A percentile compares a stretch with the other conserved stretches of the same genome.
These are phyloP conservation scores for Melieria omissa DNA, from an alignment of 2,888 invertebrate species.

Conservation along the genomic window DNA sequence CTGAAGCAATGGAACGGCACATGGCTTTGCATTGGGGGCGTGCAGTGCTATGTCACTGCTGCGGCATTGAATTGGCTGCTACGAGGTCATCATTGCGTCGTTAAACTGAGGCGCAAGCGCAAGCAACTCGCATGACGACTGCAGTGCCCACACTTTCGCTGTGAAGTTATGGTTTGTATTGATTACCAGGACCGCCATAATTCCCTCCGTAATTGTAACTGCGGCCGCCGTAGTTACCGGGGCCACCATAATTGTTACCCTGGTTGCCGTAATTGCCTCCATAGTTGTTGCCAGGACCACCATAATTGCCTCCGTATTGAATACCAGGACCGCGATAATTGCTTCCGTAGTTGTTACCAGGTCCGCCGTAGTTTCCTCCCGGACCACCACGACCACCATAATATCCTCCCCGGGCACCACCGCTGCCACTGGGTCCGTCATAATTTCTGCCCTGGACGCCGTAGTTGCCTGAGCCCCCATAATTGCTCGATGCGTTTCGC, in stretches of 20 bases:
- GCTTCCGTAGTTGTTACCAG: too few relatives aligned
- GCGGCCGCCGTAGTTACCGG: too few relatives aligned
- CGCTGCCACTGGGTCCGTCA: constrained; percentile 1
- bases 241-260: too few relatives aligned
- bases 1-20: constrained; percentile 45
- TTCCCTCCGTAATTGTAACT: too few relatives aligned
- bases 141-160: constrained; percentile 51
- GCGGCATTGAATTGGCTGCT: constrained; percentile 46
- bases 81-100: constrained; percentile 42
- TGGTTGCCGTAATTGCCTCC: too few relatives aligned
- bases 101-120: neutral
- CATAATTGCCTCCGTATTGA: too few relatives aligned
- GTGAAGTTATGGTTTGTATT: constrained; percentile 35
- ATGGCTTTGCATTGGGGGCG: constrained; percentile 52
- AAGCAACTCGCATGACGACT: constrained; percentile 4
- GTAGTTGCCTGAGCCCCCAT: constrained; percentile 9
- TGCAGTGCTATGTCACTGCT: constrained; percentile 46
- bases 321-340: too few relatives aligned
- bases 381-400: neutral
- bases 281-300: too few relatives aligned
- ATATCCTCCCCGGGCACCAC: too few relatives aligned
- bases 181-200: too few relatives aligned
- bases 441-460: constrained; percentile 17
- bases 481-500: too few relatives aligned
- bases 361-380: too few relatives aligned